phyloP scores from a whole-genome alignment of 2,797 vertebrate genomes.

The Trichosurus vulpecula region DNA sequence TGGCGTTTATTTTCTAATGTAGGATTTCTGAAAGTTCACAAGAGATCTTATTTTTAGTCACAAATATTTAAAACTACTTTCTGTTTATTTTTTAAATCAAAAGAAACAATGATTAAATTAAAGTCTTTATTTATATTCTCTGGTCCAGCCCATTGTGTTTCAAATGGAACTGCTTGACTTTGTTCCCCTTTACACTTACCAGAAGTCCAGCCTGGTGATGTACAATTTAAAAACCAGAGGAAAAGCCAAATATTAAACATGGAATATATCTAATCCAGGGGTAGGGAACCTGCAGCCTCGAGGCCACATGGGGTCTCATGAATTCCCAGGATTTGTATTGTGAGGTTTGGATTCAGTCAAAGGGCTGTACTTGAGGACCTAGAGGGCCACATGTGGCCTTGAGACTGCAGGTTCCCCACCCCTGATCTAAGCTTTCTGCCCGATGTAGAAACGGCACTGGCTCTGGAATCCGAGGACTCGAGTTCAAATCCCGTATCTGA shows the following conservation, averaged over 20 bases:
- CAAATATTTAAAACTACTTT: neutral
- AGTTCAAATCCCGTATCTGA: neutral
- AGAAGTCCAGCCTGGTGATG: neutral
- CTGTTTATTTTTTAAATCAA: neutral
- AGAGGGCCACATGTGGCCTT: too few relatives aligned
- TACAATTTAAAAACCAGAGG: conserved; percentile 17
- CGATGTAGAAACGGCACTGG: neutral
- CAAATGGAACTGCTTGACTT: neutral
- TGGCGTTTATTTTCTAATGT: neutral
- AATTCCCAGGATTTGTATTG: too few relatives aligned
- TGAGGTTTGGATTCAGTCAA: too few relatives aligned
- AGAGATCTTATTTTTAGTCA: conserved; percentile 28
- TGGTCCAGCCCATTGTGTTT: neutral
- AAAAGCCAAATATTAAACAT: neutral
- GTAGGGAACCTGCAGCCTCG: too few relatives aligned
- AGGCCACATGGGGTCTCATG: too few relatives aligned
- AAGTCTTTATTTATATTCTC: neutral
- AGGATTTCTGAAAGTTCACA: conserved; percentile 5
- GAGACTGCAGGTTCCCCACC: too few relatives aligned
- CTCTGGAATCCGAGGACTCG: neutral
- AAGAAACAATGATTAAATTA: conserved; percentile 1
- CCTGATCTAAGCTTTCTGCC: neutral
- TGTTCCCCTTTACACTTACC: neutral
- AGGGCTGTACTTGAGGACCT: too few relatives aligned
- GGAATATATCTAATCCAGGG: neutral